A percentile compares a stretch with the other conserved stretches of the same genome.
phyloP scores from a whole-genome alignment of 1,140 invertebrate genomes.

The Drosophila lini region DNA sequence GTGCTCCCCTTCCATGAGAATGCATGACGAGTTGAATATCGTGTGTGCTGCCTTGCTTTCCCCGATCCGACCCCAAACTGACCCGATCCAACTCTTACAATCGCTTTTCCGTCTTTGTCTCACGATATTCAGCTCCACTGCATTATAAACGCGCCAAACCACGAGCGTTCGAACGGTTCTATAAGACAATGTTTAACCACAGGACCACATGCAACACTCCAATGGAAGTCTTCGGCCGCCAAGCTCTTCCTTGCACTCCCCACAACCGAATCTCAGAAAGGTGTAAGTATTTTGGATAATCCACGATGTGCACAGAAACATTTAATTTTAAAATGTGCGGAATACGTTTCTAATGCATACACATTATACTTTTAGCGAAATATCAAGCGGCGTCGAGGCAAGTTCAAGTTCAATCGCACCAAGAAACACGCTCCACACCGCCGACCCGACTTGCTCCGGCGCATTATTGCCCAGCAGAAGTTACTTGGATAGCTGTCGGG shows the following conservation, averaged over 20 bases:
- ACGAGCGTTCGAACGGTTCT: conserved; percentile 84
- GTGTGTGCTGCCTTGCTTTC: conserved; percentile 56
- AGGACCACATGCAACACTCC: conserved; percentile 81
- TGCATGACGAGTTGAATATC: conserved; percentile 82
- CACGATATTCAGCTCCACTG: conserved; percentile 84
- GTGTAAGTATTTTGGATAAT: conserved; percentile 56
- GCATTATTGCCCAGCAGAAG: conserved; percentile 86
- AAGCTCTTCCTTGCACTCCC: conserved; percentile 84
- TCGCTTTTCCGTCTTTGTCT: conserved; percentile 74
- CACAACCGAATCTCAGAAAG: conserved; percentile 77
- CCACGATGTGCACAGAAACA: neutral
- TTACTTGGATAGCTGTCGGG: conserved; percentile 87
- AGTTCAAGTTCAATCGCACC: conserved; percentile 91
- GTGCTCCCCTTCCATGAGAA: conserved; percentile 42
- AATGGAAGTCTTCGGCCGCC: conserved; percentile 83
- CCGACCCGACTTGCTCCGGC: conserved; percentile 83
- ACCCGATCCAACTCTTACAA: conserved; percentile 37
- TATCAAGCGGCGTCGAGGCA: conserved; percentile 89
- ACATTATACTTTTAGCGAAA: conserved; percentile 65
- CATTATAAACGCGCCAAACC: conserved; percentile 84
- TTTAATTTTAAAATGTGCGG: neutral
- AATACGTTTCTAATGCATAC: neutral
- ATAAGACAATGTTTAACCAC: conserved; percentile 85
- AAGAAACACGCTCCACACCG: conserved; percentile 89
- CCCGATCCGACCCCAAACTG: conserved; percentile 10